Evolutionary conservation across 2,888 invertebrate species (phyloP), one percentile per base, ranked within the genome.

Genomic region (Scaptomyza cyrtandrae): DNA sequence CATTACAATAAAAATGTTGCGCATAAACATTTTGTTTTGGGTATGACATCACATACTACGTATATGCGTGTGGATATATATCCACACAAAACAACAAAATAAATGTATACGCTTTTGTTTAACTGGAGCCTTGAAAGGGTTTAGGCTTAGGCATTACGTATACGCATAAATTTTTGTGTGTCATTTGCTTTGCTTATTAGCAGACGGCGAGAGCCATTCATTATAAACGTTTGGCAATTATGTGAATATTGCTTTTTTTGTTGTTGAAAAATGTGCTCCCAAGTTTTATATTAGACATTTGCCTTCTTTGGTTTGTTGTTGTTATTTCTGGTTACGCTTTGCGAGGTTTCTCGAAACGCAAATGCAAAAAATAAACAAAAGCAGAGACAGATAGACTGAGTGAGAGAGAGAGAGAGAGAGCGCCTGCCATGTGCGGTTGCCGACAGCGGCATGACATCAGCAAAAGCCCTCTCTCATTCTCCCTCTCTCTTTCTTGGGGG

Each of bases 321-420:
- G 58, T 54, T 71, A 43, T 68, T 54, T 52, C 27, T 19, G 44
- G 73, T 70, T 53, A 29, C 45, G 46, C 43, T 59, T 43, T 59
- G 60, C 65, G 71, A 77, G 61, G 64, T 53, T 82, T 75, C 71
- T 85, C 72, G 70, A 82, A 81, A 62, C 68, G 75, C 59, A 74
- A 83, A 83, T 76, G 57, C 52, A 78, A 72, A 79, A 81, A 86
- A 84, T 86, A 84, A 84, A 86, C 87, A 84, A 82, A 70, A 72
- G 45, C 27, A 62, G 45, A 58, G 48, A 75, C 35, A 48, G 29
- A 11, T 24, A 24, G 35, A 7, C 31, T 27, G 55, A 13, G 46
- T 29, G 46, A n/a, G 44, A 9, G 54, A 10, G 53, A 37, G 54
- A 29, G 11, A 49, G 3, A 19, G 60, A 63, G 58, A 48, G 60